Conservation (phyloP, 2,888 invertebrate genomes). For the Gerosis bhagava region DNA sequence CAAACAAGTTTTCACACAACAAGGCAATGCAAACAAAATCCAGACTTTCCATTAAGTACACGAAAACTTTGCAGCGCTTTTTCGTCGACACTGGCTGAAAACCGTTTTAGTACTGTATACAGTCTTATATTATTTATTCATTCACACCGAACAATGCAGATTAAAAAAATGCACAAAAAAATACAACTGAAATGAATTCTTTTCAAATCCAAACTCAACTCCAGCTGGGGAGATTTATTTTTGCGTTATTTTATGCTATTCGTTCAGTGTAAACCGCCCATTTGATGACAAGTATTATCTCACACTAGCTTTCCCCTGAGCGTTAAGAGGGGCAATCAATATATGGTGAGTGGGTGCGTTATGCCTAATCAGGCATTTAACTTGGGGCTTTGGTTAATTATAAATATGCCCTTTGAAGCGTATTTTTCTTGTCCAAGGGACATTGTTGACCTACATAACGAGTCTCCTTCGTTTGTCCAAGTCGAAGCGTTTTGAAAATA, state of each 20-base stretch:
- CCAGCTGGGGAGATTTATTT: slow-evolving; percentile 7
- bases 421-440: slow-evolving; percentile 31
- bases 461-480: slow-evolving; percentile 11
- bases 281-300: slow-evolving; percentile 66
- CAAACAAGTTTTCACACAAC: background rate
- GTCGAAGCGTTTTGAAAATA: slow-evolving; percentile 8
- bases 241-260: slow-evolving; percentile 27
- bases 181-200: slow-evolving; percentile 5
- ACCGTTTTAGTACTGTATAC: slow-evolving; percentile 20
- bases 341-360: slow-evolving; percentile 54
- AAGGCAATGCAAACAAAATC: no score
- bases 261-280: slow-evolving; percentile 53
- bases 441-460: slow-evolving; percentile 30
- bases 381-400: slow-evolving; percentile 34
- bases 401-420: slow-evolving; percentile 35
- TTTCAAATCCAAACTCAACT: slow-evolving; percentile 14
- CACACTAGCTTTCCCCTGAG: slow-evolving; percentile 58
- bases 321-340: slow-evolving; percentile 65
- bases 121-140: slow-evolving; percentile 18
- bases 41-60: no score
- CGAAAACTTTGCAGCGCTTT: slow-evolving; percentile 9
- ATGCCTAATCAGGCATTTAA: slow-evolving; percentile 57
- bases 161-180: slow-evolving; percentile 17
- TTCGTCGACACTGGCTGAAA: slow-evolving; percentile 24
- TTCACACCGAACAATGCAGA: slow-evolving; percentile 21